A percentile compares a stretch with the other conserved stretches of the same genome.
Conservation (phyloP, 2,113 vertebrate genomes). For the Ivindomyrus marchei region DNA sequence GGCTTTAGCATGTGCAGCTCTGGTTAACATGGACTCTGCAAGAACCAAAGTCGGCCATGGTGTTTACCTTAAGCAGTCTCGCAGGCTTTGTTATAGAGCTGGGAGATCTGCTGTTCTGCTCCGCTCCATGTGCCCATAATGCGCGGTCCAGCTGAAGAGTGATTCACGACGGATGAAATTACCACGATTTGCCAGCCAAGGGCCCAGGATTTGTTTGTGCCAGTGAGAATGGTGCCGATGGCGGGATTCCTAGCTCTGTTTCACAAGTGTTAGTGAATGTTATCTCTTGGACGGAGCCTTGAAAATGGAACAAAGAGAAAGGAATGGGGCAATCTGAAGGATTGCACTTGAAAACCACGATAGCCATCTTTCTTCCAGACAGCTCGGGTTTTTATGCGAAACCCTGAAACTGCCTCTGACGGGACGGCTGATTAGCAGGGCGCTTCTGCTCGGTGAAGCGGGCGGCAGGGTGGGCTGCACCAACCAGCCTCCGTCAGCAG, state of each 20-base stretch:
- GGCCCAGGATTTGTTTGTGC: not conserved
- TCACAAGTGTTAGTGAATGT: not conserved
- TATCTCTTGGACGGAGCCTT: not conserved
- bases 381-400: not conserved
- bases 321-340: not conserved
- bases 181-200: not conserved
- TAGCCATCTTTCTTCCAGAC: not conserved
- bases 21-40: not conserved
- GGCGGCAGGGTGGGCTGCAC: not conserved
- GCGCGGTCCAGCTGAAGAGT: not conserved
- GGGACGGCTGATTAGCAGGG: not conserved
- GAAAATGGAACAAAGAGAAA: not conserved
- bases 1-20: not conserved
- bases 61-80: not conserved
- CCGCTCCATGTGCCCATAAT: not conserved
- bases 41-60: not conserved
- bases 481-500: not conserved
- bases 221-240: not conserved
- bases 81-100: not conserved
- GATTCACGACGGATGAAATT: not conserved
- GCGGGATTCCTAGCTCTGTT: not conserved
- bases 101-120: not conserved
- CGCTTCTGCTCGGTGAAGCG: not conserved
- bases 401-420: not conserved
- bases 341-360: not conserved